Percentiles rank a stretch among this genome's conserved stretches.
Conservation (phyloP, 2,797 vertebrate species). For the Crocidura indochinensis region DNA sequence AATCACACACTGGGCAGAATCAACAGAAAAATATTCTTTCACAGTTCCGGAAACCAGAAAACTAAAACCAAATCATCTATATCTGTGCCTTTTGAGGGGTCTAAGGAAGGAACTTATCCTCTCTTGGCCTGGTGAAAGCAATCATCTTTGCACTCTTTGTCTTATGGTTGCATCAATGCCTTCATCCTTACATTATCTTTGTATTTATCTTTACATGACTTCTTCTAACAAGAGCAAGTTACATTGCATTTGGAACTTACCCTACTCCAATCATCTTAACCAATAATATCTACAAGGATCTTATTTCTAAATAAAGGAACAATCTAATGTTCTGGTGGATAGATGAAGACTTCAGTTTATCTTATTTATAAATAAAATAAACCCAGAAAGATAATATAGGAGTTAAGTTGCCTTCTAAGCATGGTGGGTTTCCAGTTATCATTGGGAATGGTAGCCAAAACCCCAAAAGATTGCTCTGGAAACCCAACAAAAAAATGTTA, state of each 20-base stretch:
- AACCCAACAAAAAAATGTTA: neutral
- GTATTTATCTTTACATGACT: too few species aligned
- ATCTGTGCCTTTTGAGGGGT: neutral
- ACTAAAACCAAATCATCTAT: neutral
- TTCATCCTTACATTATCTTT: neutral
- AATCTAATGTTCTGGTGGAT: neutral
- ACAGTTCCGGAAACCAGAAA: neutral
- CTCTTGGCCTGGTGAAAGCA: too few species aligned
- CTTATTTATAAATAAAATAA: too few species aligned
- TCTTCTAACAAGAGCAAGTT: neutral
- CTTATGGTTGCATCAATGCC: neutral
- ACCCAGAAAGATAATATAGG: neutral
- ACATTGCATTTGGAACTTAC: neutral
- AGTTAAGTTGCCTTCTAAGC: too few species aligned
- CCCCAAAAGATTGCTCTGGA: neutral
- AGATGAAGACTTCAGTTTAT: too few species aligned
- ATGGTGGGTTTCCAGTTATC: too few species aligned
- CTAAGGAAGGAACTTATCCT: neutral
- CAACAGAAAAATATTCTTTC: neutral
- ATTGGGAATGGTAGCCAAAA: too few species aligned
- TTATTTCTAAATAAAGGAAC: neutral
- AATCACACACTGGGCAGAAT: accelerated
- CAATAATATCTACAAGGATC: neutral
- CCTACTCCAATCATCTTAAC: neutral
- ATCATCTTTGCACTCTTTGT: accelerated